Conservation (phyloP, 2,797 vertebrate species). For the Merluccius polli region DNA sequence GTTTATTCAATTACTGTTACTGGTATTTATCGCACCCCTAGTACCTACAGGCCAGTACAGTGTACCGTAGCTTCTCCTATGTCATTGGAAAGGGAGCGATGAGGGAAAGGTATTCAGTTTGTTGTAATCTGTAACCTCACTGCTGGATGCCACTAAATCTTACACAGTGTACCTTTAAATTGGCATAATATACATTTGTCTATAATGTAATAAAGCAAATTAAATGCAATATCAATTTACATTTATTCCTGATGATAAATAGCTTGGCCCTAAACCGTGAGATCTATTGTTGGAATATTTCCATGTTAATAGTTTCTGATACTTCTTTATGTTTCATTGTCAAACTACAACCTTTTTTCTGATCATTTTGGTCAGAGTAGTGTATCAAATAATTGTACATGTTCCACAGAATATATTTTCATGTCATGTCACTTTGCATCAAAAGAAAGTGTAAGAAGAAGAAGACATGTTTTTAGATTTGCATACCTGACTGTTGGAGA, state of each 20-base stretch:
- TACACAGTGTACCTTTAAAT: no score
- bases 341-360: not conserved
- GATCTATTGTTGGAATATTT: not conserved
- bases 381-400: not conserved
- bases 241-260: not conserved
- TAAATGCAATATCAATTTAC: not conserved
- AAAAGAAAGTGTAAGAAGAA: not conserved
- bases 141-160: no score
- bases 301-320: not conserved
- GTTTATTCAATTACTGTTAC: no score
- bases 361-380: not conserved
- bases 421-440: not conserved
- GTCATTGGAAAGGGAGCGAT: no score
- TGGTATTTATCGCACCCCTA: no score
- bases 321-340: not conserved
- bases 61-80: no score
- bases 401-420: not conserved
- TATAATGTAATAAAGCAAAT: not conserved
- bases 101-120: no score
- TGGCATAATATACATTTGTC: not conserved
- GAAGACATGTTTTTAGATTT: constrained; percentile 3
- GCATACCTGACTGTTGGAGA: constrained; percentile 90
- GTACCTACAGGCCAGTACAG: no score
- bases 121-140: no score
- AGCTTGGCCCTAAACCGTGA: not conserved